A percentile compares a stretch with the other conserved stretches of the same genome.
Conservation (phyloP, 2,888 invertebrate genomes). For the Sinohyriopsis cumingii region DNA sequence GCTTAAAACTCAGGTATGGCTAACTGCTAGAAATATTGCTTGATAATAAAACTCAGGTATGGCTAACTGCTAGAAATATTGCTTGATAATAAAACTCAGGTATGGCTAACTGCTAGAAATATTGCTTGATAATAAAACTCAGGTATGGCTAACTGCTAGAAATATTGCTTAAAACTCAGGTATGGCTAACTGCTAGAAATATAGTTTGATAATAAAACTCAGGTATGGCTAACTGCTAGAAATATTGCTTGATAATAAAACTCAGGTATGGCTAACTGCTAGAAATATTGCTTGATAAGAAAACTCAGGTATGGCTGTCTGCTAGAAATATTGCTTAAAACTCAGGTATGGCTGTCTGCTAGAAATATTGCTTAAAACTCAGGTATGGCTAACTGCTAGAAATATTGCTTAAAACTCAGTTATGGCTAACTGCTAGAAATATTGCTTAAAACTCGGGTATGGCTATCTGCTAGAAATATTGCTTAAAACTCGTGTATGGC, state of each 20-base stretch:
- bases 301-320: conserved; percentile 56
- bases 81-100: conserved; percentile 52
- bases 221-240: conserved; percentile 47
- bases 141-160: conserved; percentile 47
- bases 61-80: neutral
- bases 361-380: conserved; percentile 45
- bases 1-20: conserved; percentile 61
- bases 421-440: conserved; percentile 19
- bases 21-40: neutral
- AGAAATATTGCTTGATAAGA: conserved; percentile 9
- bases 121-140: conserved; percentile 33
- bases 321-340: conserved; percentile 37
- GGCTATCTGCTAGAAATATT: too few relatives aligned
- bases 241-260: conserved; percentile 20
- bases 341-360: conserved; percentile 52
- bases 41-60: conserved; percentile 57
- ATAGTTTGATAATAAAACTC: conserved; percentile 32
- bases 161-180: conserved; percentile 58
- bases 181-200: conserved; percentile 19
- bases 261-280: conserved; percentile 52
- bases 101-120: conserved; percentile 19
- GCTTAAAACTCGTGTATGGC: conserved; percentile 61
- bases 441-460: too few relatives aligned
- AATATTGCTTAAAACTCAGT: conserved; percentile 58
- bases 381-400: conserved; percentile 47